A percentile compares a stretch with the other conserved stretches of the same genome.
Conservation (phyloP, 2,113 vertebrate genomes). For the Heloderma charlesbogerti region DNA sequence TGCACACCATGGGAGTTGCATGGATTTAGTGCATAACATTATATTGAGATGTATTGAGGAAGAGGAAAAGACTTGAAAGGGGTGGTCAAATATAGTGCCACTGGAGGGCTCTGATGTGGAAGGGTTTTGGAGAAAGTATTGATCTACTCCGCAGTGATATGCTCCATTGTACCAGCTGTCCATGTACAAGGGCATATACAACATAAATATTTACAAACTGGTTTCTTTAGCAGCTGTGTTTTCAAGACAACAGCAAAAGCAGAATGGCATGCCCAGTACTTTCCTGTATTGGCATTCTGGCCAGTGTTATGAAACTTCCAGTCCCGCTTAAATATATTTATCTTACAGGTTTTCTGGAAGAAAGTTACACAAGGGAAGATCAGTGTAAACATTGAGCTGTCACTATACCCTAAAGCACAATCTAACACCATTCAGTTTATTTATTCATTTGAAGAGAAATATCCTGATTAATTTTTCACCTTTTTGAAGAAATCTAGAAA, state of each 20-base stretch:
- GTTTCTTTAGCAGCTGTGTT: slow-evolving; percentile 1
- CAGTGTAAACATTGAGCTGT: background rate
- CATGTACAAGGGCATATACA: background rate
- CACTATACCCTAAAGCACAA: background rate
- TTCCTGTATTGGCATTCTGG: background rate
- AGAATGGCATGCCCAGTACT: background rate
- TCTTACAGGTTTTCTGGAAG: background rate
- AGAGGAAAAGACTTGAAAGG: background rate
- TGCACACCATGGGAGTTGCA: background rate
- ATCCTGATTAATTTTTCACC: background rate
- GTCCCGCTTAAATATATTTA: background rate
- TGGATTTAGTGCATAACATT: background rate
- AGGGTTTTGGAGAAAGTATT: background rate
- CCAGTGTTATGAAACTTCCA: background rate
- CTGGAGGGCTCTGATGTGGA: background rate
- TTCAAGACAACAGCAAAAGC: background rate
- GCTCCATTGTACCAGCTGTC: background rate
- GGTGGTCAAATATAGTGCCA: background rate
- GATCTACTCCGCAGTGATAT: background rate
- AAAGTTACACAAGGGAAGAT: background rate
- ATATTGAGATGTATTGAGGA: background rate
- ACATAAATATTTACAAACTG: background rate
- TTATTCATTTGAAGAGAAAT: background rate
- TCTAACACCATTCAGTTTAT: background rate
- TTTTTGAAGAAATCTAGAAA: background rate